A percentile compares a stretch with the other conserved stretches of the same genome.
These are phyloP conservation scores for Sesia apiformis DNA, from an alignment of 2,888 invertebrate species.

Conservation along the genomic window DNA sequence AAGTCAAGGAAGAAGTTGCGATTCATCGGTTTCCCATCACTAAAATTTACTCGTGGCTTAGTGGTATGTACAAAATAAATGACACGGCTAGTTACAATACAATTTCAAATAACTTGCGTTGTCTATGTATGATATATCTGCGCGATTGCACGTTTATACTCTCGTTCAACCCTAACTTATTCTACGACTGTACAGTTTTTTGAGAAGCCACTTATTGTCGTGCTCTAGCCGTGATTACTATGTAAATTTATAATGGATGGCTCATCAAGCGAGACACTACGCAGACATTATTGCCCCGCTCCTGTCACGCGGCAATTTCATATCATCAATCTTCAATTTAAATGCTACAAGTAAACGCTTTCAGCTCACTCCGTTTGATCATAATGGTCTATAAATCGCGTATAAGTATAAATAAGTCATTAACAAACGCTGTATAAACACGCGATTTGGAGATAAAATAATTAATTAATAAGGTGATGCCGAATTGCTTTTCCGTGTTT, in stretches of 20 bases:
- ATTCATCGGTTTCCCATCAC: too few relatives aligned
- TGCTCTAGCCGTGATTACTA: conserved; percentile 29
- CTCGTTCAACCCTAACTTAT: too few relatives aligned
- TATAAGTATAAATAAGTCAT: conserved; percentile 21
- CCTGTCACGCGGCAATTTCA: conserved; percentile 41
- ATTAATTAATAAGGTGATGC: not conserved
- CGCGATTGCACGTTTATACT: too few relatives aligned
- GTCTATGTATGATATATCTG: too few relatives aligned
- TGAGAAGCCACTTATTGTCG: conserved; percentile 4
- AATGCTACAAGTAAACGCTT: conserved; percentile 54
- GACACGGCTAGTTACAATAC: too few relatives aligned
- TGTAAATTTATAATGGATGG: conserved; percentile 56
- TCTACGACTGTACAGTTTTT: too few relatives aligned
- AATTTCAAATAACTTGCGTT: too few relatives aligned
- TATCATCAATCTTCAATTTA: conserved; percentile 53
- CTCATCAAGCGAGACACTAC: conserved; percentile 36
- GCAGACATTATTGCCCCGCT: conserved; percentile 34
- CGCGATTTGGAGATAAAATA: not conserved
- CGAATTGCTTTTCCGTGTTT: not conserved
- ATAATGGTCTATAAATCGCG: conserved; percentile 28
- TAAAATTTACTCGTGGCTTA: too few relatives aligned
- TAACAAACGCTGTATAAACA: conserved; percentile 7
- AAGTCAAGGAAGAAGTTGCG: too few relatives aligned
- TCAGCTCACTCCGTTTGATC: conserved; percentile 25
- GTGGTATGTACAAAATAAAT: too few relatives aligned